Evolutionary conservation across 1,140 invertebrate genomes (phyloP).

Genomic region (Nasonia giraulti): DNA sequence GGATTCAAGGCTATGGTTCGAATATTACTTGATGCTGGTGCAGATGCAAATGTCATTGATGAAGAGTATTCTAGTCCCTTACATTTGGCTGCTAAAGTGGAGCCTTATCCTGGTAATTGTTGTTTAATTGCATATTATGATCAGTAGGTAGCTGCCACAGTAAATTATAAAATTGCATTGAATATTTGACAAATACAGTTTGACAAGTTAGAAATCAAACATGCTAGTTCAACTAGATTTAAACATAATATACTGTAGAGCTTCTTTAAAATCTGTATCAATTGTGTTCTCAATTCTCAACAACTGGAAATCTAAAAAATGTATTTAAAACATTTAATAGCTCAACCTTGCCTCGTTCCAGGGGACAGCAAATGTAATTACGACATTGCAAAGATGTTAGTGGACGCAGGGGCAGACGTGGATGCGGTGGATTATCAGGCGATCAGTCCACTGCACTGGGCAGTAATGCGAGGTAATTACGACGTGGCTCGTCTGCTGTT

Average conservation of each 20-base stretch:
- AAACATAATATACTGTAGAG: neutral
- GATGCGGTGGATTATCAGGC: slow-evolving; percentile 26
- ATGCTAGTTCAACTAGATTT: neutral
- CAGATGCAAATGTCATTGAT: slow-evolving; percentile 24
- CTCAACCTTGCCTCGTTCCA: neutral
- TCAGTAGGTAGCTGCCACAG: neutral
- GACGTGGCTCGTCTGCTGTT: neutral
- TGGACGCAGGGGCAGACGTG: slow-evolving; percentile 12
- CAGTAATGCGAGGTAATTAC: slow-evolving; percentile 24
- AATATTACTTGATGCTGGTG: slow-evolving; percentile 37
- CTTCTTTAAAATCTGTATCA: neutral
- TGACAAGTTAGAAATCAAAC: neutral
- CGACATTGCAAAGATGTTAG: slow-evolving; percentile 15
- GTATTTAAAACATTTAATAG: neutral
- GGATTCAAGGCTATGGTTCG: slow-evolving; percentile 18
- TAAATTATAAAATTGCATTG: neutral
- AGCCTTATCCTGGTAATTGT: neutral
- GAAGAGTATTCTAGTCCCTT: slow-evolving; percentile 29
- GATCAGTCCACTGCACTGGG: slow-evolving; percentile 22
- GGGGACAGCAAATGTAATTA: neutral
- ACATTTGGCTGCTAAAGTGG: slow-evolving; percentile 28
- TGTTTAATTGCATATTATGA: neutral
- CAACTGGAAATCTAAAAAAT: neutral
- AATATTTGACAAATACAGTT: neutral
- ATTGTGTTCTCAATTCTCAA: no score